Evolutionary conservation across 2,888 invertebrate species (phyloP), one percentile per base, ranked within the genome.

Genomic region (Tipula unca): DNA sequence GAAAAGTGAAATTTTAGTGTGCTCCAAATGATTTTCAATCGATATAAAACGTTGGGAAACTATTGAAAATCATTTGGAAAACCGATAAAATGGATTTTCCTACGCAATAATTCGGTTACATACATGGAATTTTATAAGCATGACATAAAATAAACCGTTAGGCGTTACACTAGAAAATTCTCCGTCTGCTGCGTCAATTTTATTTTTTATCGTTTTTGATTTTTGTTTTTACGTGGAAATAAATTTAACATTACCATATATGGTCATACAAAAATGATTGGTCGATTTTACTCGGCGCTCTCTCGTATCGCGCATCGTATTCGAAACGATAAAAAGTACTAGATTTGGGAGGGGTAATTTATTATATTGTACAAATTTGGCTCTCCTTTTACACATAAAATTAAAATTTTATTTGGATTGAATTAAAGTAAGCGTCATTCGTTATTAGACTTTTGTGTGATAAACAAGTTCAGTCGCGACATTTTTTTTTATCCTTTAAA

Each of bases 171-270:
- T 83, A 35, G 83, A 83, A 83, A 35, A n/a, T 32, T 83, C 83
- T 32, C 32, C 35, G n/a, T 36, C 17, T 84, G n/a, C 10, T 36
- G 20, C 35, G 36, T 84, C 35, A 32, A 84, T 84, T 39, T 17
- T 84, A 39, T 39, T 84, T 32, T 39, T 36, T 84, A 39, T 84
- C 13, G 6, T 84, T 17, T 32, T 8, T 32, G n/a, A 32, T 8
- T 83, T 83, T 83, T 85, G n/a, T 14, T 85, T 85, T 54, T 48
- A 85, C 54, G 85, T 85, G 85, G 48, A 85, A 54, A 85, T 85
- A 36, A 29, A 54, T 85, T 85, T 36, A 85, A 85, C 84, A 87
- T 87, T 87, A 86, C 87, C 87, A 86, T 87, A 85, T 87, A 87
- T 86, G 87, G 87, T 86, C 86, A 87, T 85, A 87, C 85, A 85